phyloP scores from a whole-genome alignment of 37 sponge, comb jelly and placozoan species.

The Theonella swinhoei region DNA sequence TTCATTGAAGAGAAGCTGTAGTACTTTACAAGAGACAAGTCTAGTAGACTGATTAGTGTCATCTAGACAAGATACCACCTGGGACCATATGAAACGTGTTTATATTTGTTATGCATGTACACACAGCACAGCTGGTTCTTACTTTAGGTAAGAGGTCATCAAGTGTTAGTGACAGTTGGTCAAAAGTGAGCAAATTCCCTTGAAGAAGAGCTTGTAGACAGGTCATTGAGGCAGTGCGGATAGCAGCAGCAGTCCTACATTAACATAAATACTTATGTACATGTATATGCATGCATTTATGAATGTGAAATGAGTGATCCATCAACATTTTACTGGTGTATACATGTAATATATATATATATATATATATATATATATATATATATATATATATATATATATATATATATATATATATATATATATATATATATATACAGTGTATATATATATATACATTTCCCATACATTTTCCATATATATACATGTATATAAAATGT shows the following conservation, averaged over 20 bases:
- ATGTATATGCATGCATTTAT: too few species aligned
- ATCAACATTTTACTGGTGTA: too few species aligned
- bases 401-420: too few species aligned
- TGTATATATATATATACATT: too few species aligned
- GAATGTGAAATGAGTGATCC: too few species aligned
- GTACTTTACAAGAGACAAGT: slow-evolving; percentile 81
- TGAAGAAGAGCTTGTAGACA: slow-evolving; percentile 85
- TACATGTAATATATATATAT: too few species aligned
- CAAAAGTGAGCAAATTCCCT: slow-evolving; percentile 16
- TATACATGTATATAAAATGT: too few species aligned
- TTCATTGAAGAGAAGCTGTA: slow-evolving; percentile 26
- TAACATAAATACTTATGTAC: too few species aligned
- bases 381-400: too few species aligned
- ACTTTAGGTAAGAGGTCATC: slow-evolving; percentile 44
- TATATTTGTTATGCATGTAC: neutral
- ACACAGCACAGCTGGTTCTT: neutral
- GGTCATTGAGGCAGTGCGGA: slow-evolving; percentile 89
- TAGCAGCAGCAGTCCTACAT: slow-evolving; percentile 83
- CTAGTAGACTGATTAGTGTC: slow-evolving; percentile 92
- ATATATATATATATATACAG: too few species aligned
- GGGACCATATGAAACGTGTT: neutral
- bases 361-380: too few species aligned
- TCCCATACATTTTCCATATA: too few species aligned
- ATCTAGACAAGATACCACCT: slow-evolving; percentile 86
- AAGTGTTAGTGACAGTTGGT: slow-evolving; percentile 26